Evolutionary conservation across 2,797 vertebrate species (phyloP).

Genomic region (Cossypha niveicapilla): DNA sequence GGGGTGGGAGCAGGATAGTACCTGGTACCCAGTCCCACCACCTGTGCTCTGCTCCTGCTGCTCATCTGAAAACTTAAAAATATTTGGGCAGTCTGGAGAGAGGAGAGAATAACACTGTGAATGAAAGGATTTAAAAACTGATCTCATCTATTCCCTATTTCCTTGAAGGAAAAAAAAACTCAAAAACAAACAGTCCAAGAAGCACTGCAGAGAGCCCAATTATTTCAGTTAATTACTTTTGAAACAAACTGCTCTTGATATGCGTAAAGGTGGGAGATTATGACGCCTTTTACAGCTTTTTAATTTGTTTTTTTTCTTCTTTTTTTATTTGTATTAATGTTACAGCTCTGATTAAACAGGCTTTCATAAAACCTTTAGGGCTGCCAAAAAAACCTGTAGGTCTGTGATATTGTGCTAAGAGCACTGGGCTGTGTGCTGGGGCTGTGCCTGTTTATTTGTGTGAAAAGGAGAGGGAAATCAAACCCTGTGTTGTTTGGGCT

Average conservation of each 20-base stretch:
- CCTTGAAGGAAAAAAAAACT: neutral
- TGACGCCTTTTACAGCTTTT: neutral
- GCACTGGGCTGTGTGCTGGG: neutral
- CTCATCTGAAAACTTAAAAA: neutral
- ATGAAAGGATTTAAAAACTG: neutral
- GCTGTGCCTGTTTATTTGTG: neutral
- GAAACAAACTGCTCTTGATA: neutral
- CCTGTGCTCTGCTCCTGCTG: neutral
- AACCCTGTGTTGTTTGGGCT: neutral
- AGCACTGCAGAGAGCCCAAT: neutral
- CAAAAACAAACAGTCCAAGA: neutral
- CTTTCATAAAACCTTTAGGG: neutral
- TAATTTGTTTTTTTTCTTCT: neutral
- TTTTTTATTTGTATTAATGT: neutral
- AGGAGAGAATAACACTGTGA: rapidly evolving
- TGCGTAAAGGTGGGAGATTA: neutral
- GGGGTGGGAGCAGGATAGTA: neutral
- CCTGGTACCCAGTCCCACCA: neutral
- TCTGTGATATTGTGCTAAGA: rapidly evolving
- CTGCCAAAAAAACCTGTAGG: neutral
- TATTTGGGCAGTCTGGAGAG: rapidly evolving
- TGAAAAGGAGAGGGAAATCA: neutral
- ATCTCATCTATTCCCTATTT: rapidly evolving
- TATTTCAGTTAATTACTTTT: neutral
- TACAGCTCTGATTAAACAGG: neutral